Evolutionary conservation across 2,113 vertebrate genomes (phyloP).

Genomic region (Opisthocomus hoazin): DNA sequence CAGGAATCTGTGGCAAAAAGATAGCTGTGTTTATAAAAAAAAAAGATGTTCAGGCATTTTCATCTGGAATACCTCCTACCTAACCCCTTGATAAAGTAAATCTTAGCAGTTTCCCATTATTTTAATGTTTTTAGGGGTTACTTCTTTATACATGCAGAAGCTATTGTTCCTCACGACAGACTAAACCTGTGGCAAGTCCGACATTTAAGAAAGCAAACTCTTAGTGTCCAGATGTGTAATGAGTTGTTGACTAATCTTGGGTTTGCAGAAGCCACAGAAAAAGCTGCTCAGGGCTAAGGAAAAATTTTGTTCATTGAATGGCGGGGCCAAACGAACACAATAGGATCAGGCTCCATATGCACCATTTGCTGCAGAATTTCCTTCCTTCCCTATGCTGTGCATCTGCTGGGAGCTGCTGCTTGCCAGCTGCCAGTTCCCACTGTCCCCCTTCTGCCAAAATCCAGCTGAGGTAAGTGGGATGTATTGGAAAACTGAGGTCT

Average conservation of each 20-base stretch:
- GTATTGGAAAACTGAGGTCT: neutral
- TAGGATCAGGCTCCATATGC: conserved; percentile 52
- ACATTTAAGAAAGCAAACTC: neutral
- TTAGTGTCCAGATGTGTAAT: neutral
- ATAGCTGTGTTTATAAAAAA: neutral
- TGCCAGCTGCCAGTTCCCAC: conserved; percentile 25
- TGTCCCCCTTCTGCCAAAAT: neutral
- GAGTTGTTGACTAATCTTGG: neutral
- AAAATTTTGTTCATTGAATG: neutral
- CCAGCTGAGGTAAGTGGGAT: neutral
- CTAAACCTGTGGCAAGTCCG: neutral
- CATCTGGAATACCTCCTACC: neutral
- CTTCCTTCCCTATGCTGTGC: conserved; percentile 1
- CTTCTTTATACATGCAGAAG: neutral
- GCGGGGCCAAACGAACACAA: conserved; percentile 20
- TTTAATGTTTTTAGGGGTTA: neutral
- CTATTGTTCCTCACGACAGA: neutral
- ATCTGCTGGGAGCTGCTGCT: conserved; percentile 32
- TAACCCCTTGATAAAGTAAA: neutral
- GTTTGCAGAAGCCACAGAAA: neutral
- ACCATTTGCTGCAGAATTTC: conserved; percentile 33
- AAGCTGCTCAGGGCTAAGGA: neutral
- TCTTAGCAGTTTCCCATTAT: neutral
- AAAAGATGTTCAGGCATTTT: neutral
- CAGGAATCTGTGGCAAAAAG: neutral